Evolutionary conservation across 2,888 invertebrate species (phyloP).

Genomic region (Ochropleura leucogaster): DNA sequence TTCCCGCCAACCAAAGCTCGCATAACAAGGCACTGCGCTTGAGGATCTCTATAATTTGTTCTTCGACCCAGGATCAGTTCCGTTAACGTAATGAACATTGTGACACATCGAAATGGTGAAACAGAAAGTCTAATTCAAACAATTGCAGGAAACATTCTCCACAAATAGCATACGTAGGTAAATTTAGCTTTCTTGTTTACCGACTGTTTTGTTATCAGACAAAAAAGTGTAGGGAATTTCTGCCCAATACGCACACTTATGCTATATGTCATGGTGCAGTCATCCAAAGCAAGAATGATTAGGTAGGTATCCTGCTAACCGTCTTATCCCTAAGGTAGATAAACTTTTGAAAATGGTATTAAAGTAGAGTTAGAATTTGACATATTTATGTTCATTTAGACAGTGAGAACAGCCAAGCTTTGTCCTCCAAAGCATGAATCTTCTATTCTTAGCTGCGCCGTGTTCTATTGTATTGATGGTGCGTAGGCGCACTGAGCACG

Average conservation of each 20-base stretch:
- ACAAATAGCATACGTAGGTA: too few species aligned
- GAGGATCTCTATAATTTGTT: slow-evolving; percentile 46
- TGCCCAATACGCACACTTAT: too few species aligned
- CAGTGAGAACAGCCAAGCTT: not conserved
- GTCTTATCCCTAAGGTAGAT: too few species aligned
- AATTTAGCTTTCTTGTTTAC: too few species aligned
- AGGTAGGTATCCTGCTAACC: too few species aligned
- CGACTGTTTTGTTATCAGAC: too few species aligned
- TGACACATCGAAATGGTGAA: not conserved
- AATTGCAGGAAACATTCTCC: too few species aligned
- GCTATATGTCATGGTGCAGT: too few species aligned
- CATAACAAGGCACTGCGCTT: slow-evolving; percentile 24
- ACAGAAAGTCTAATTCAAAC: slow-evolving; percentile 23
- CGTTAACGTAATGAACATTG: slow-evolving; percentile 55
- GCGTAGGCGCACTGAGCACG: slow-evolving; percentile 60
- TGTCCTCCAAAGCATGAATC: slow-evolving; percentile 15
- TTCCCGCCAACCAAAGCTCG: slow-evolving; percentile 5
- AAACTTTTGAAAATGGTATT: too few species aligned
- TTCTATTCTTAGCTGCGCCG: slow-evolving; percentile 32
- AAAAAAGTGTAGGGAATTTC: too few species aligned
- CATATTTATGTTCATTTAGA: not conserved
- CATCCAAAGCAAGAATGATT: too few species aligned
- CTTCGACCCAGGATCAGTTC: slow-evolving; percentile 37
- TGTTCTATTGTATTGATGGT: slow-evolving; percentile 48
- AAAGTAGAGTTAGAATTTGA: too few species aligned